A percentile compares a stretch with the other conserved stretches of the same genome.
phyloP scores from a whole-genome alignment of 2,888 invertebrate species.

The Elgonia sp. region DNA sequence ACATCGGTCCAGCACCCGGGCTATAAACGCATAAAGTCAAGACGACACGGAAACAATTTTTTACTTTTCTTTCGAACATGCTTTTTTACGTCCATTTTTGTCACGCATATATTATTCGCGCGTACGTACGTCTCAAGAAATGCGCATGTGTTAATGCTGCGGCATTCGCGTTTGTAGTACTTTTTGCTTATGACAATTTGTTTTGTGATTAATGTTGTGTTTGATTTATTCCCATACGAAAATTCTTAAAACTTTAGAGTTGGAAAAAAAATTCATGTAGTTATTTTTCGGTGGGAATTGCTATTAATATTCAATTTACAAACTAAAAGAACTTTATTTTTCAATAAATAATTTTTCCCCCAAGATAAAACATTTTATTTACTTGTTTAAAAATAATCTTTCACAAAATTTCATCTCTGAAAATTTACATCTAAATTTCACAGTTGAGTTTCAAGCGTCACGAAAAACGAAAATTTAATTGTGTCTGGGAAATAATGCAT shows the following conservation, averaged over 20 bases:
- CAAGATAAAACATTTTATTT: no score
- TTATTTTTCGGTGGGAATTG: not conserved
- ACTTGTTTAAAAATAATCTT: no score
- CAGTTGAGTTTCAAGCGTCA: no score
- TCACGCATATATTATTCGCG: slow-evolving; percentile 60
- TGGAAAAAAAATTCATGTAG: not conserved
- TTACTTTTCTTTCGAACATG: slow-evolving; percentile 60
- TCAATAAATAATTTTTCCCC: not conserved
- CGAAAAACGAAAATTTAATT: not conserved
- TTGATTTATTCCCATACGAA: slow-evolving; percentile 51
- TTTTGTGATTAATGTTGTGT: slow-evolving; percentile 61
- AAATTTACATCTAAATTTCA: no score
- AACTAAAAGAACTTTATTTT: not conserved
- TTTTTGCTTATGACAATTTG: slow-evolving; percentile 71
- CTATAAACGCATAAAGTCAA: slow-evolving; percentile 69
- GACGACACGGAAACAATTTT: slow-evolving; percentile 73
- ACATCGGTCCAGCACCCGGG: slow-evolving; percentile 79
- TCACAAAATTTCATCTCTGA: no score
- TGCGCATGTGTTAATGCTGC: slow-evolving; percentile 62
- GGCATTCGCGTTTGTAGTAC: slow-evolving; percentile 59
- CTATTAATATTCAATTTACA: not conserved
- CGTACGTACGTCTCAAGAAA: slow-evolving; percentile 37
- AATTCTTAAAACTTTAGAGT: slow-evolving; percentile 14
- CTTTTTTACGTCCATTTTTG: slow-evolving; percentile 69
- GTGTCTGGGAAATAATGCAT: slow-evolving; percentile 33